Evolutionary conservation across 1,140 invertebrate species (phyloP).

Genomic region (Luehdorfia chinensis): DNA sequence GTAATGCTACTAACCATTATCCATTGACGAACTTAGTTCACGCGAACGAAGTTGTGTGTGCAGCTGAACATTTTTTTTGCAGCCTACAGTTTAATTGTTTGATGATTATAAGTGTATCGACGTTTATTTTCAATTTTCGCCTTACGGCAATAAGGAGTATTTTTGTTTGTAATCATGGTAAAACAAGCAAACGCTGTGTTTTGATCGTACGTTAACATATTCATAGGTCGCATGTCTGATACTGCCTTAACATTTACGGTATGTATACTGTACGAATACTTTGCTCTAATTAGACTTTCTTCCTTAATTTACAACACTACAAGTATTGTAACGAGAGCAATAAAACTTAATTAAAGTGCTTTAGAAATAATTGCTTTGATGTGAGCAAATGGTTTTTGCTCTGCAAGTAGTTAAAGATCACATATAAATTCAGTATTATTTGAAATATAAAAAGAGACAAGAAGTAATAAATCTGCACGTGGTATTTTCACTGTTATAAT

Average conservation of each 20-base stretch:
- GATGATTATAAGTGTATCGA: too few species aligned
- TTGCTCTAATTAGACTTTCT: conserved; percentile 38
- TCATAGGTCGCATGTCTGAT: neutral
- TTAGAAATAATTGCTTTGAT: conserved; percentile 13
- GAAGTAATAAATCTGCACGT: conserved; percentile 4
- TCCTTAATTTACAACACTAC: conserved; percentile 18
- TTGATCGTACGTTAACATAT: too few species aligned
- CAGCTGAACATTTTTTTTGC: too few species aligned
- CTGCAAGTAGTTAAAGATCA: conserved; percentile 4
- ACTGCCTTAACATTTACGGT: conserved; percentile 3
- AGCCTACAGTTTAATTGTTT: too few species aligned
- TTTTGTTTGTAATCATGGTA: too few species aligned
- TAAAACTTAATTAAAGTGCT: conserved; percentile 16
- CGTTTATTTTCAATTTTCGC: too few species aligned
- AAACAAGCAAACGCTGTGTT: too few species aligned
- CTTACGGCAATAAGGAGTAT: too few species aligned
- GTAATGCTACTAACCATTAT: too few species aligned
- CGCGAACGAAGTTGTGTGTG: too few species aligned
- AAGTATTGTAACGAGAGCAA: conserved; percentile 16
- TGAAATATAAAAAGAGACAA: conserved; percentile 4
- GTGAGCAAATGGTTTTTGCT: conserved; percentile 4
- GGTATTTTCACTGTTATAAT: conserved; percentile 1
- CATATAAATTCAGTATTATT: neutral
- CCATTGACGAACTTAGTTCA: too few species aligned
- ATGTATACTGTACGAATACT: conserved; percentile 6